Base-by-base conservation (phyloP, 2,113 vertebrate genomes). In the Redunca redunca region DNA sequence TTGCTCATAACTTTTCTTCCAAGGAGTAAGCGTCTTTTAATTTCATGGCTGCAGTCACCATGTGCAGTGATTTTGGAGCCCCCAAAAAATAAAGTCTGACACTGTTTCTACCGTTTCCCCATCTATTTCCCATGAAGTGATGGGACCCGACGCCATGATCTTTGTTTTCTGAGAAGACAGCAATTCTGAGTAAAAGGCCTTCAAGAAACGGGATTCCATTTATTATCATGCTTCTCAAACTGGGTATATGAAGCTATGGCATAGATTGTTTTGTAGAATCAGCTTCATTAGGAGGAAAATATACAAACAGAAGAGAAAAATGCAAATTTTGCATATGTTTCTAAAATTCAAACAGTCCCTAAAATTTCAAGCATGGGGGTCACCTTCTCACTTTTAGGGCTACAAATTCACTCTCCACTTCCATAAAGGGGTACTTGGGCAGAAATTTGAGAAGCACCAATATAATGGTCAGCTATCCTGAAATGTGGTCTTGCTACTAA, bases 271-370 rank as follows among this genome's bases (percentile, higher is more conserved):
- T 48, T 62, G 28, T 33, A 55, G 40, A 13, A 30, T 80, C 64
- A 80, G 14, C 28, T 95, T 93, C 84, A 60, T 88, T 55, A 95
- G n/a, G 71, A 19, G 46, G 26, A 84, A 97, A 96, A 95, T 58
- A 48, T 33, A 91, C 10, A 78, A 40, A 82, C 36, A 94, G 53
- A 33, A 88, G 50, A 57, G 28, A 83, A 78, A 50, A 90, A 93
- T 30, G 19, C 33, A 93, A 87, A 94, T 52, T 60, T 58, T 53
- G 13, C 19, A 43, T 26, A 13, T 78, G 12, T 33, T 74, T 67
- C 96, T 81, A 87, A 87, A 28, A 77, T 43, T 77, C 71, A 77
- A 43, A 74, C n/a, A 88, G 46, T n/a, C 57, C 2, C 58, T 46
- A 25, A 92, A 57, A 94, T 53, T 84, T 77, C 36, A 90, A 95